These are phyloP conservation scores for Holcopasites calliopsidis DNA, from an alignment of 1,140 invertebrate genomes.

Conservation along the genomic window DNA sequence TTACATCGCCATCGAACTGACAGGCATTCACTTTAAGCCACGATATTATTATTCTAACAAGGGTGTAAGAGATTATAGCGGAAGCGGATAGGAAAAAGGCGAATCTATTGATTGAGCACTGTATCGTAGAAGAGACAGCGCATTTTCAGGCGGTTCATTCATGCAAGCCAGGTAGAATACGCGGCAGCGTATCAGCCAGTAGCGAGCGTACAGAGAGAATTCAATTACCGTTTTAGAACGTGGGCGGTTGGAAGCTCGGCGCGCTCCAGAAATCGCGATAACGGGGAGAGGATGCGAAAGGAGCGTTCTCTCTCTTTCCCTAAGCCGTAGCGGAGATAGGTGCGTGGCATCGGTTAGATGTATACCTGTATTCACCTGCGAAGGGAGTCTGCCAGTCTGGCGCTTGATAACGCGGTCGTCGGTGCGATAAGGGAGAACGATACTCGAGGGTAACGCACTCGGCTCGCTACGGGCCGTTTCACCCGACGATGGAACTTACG, in stretches of 20 bases:
- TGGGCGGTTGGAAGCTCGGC: conserved; percentile 50
- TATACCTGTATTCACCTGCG: conserved; percentile 65
- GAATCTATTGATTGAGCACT: neutral
- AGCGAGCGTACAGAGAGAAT: conserved; percentile 49
- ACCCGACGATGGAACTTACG: conserved; percentile 26
- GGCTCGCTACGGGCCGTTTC: conserved; percentile 37
- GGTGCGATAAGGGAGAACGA: conserved; percentile 63
- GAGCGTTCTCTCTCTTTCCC: conserved; percentile 51
- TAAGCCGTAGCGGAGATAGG: conserved; percentile 38
- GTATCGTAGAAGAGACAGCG: too few relatives aligned
- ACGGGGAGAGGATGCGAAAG: conserved; percentile 51
- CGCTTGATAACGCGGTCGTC: conserved; percentile 68
- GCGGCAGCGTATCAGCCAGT: conserved; percentile 22
- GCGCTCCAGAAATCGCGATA: conserved; percentile 63
- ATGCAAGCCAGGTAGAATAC: conserved; percentile 19
- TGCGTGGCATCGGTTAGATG: conserved; percentile 30
- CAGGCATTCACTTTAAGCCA: too few relatives aligned
- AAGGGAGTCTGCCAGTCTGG: conserved; percentile 65
- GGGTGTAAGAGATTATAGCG: too few relatives aligned
- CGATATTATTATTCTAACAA: too few relatives aligned
- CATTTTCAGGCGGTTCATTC: too few relatives aligned
- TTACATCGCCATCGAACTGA: too few relatives aligned
- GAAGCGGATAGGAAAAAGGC: too few relatives aligned
- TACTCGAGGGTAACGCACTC: conserved; percentile 66
- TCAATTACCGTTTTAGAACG: conserved; percentile 57